Conservation (phyloP, 2,797 vertebrate genomes). For the Sciurus carolinensis region DNA sequence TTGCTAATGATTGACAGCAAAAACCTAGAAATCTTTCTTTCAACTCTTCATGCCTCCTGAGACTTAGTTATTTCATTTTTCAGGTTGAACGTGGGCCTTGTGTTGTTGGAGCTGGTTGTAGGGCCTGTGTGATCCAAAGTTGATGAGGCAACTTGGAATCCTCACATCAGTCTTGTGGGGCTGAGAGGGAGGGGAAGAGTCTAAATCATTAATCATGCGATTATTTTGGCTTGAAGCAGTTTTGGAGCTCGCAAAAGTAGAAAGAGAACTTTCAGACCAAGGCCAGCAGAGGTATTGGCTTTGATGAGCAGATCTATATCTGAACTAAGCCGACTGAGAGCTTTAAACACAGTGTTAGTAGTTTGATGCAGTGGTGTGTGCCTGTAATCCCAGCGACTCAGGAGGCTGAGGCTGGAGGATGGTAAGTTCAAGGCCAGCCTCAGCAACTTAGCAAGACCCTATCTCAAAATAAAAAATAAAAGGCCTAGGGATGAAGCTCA, state of each 20-base stretch:
- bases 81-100: not conserved
- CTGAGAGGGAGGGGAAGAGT: not conserved
- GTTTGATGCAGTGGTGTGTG: no score
- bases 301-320: not conserved
- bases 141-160: not conserved
- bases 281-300: not conserved
- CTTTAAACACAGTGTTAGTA: not conserved
- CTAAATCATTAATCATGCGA: slow-evolving; percentile 6
- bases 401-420: not conserved
- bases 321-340: not conserved
- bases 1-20: not conserved
- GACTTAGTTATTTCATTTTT: slow-evolving; percentile 21
- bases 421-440: not conserved
- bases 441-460: not conserved
- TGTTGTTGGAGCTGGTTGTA: not conserved
- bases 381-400: not conserved
- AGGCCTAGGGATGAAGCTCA: not conserved
- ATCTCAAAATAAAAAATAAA: not conserved
- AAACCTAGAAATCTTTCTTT: not conserved
- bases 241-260: not conserved
- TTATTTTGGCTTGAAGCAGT: not conserved
- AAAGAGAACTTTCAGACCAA: slow-evolving; percentile 1
- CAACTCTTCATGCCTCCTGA: not conserved
- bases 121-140: not conserved
- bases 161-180: not conserved